Conservation (phyloP, 2,113 vertebrate genomes). For the Amia ocellicauda region DNA sequence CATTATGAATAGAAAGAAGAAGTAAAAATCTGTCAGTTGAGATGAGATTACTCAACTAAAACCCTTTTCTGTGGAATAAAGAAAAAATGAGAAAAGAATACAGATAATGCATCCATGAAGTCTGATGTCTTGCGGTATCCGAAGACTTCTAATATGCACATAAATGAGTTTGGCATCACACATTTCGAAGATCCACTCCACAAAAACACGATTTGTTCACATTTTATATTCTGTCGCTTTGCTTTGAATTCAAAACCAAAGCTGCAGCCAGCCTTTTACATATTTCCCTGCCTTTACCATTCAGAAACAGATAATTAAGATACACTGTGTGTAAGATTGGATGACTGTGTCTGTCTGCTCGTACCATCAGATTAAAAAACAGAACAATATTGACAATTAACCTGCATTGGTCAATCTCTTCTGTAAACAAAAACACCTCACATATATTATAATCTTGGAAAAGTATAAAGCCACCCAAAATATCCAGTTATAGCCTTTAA, state of each 20-base stretch:
- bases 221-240: conserved; percentile 15
- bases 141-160: conserved; percentile 6
- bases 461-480: no score
- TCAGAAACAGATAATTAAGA: no score
- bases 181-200: conserved; percentile 2
- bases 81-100: background rate
- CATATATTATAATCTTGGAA: no score
- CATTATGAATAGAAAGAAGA: background rate
- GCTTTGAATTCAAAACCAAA: conserved; percentile 12
- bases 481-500: no score
- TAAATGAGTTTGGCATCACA: conserved; percentile 4
- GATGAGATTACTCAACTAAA: background rate
- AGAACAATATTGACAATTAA: no score
- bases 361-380: no score
- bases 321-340: no score
- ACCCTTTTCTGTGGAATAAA: background rate
- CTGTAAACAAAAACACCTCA: no score
- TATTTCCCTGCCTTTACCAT: background rate
- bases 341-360: no score
- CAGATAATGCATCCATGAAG: conserved; percentile 2
- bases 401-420: no score
- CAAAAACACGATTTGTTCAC: conserved; percentile 14
- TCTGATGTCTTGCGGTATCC: background rate
- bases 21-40: background rate
- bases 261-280: background rate